Base-by-base conservation (phyloP, 2,113 vertebrate species). In the Pithys albifrons region DNA sequence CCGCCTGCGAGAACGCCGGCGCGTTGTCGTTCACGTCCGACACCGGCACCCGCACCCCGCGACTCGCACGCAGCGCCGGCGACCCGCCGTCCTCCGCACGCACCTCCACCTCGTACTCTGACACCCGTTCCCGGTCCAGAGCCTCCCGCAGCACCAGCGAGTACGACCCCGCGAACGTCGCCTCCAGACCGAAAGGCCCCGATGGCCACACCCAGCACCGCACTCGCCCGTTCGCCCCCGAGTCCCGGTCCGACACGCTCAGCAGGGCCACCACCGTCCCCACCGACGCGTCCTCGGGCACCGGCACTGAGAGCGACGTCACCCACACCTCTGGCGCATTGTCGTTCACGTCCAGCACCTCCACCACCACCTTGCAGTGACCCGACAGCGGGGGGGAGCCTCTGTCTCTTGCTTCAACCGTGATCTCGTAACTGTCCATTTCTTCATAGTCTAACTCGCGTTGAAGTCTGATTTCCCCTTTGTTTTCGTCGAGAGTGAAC, bases 341-440 rank as follows among this genome's bases (percentile, higher is more conserved):
- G 66, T 99, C 99, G 13, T 99, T 99, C 28, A 96, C 58, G 64
- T 99, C 98, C 43, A 97, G 1, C 10, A 99, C 94, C 45, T 99
- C 97, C 14, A 99, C 28, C 7, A 96, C 3, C 22, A 99, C 97
- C 7, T 83, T 98, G 72, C 98, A 98, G 19, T 98, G 98, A 0
- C 98, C 98, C 1, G 98, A 98, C 0, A 98, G n/a, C n/a, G n/a
- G n/a, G n/a, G n/a, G n/a, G n/a, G n/a, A n/a, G n/a, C n/a, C n/a
- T n/a, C n/a, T n/a, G n/a, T n/a, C n/a, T n/a, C n/a, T n/a, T n/a
- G n/a, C n/a, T n/a, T n/a, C n/a, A n/a, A n/a, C n/a, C n/a, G n/a
- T n/a, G n/a, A n/a, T n/a, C n/a, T n/a, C n/a, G n/a, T n/a, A n/a
- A n/a, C n/a, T n/a, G n/a, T n/a, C n/a, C n/a, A n/a, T n/a, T n/a